Evolutionary conservation across 2,113 vertebrate genomes (phyloP).

Genomic region (Cryptomyrus ogoouensis): DNA sequence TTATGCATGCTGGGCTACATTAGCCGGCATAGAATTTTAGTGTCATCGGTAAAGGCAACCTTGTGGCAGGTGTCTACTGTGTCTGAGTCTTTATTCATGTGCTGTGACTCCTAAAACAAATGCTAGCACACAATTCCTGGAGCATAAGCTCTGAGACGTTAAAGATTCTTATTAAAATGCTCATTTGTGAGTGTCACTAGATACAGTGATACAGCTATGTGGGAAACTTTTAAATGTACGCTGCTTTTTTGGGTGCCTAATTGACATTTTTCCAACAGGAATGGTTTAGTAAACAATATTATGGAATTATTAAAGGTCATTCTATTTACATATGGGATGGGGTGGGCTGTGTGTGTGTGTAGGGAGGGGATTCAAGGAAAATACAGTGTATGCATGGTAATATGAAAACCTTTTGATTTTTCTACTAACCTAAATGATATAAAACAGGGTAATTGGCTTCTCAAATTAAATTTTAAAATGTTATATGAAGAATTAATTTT

Average conservation of each 20-base stretch:
- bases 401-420: neutral
- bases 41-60: neutral
- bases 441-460: neutral
- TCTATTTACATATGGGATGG: neutral
- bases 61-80: neutral
- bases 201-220: neutral
- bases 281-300: neutral
- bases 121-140: neutral
- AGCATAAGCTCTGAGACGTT: neutral
- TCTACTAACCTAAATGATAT: neutral
- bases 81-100: neutral
- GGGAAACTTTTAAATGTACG: neutral
- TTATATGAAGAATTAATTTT: neutral
- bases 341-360: neutral
- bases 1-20: neutral
- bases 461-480: neutral
- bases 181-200: neutral
- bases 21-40: neutral
- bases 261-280: neutral
- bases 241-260: neutral
- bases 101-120: neutral
- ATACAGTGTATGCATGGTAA: neutral
- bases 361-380: neutral
- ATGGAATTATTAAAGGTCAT: neutral
- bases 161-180: neutral